A percentile compares a stretch with the other conserved stretches of the same genome.
phyloP scores from a whole-genome alignment of 2,888 invertebrate species.

The Subacronicta megacephala region DNA sequence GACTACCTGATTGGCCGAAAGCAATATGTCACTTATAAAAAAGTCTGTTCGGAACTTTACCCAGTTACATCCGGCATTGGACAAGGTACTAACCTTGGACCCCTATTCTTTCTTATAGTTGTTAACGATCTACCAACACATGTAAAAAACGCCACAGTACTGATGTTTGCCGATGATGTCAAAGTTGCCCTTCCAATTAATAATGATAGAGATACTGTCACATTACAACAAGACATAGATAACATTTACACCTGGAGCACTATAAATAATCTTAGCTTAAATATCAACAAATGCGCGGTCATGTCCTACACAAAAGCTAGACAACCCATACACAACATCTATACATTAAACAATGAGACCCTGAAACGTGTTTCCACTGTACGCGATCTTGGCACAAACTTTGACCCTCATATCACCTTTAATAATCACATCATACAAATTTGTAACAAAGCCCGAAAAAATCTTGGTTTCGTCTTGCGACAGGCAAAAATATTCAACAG shows the following conservation, averaged over 20 bases:
- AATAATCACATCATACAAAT: not conserved
- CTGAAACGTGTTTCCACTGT: not conserved
- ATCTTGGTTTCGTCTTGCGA: slow-evolving; percentile 6
- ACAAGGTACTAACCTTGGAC: slow-evolving; percentile 10
- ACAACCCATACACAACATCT: not conserved
- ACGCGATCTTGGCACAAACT: slow-evolving; percentile 1
- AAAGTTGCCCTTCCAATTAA: slow-evolving; percentile 1
- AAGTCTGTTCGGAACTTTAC: not conserved
- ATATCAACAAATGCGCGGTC: not conserved
- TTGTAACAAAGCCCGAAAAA: slow-evolving; percentile 5
- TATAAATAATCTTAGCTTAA: not conserved
- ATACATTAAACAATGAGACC: not conserved
- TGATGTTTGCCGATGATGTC: slow-evolving; percentile 6
- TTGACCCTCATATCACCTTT: slow-evolving; percentile 3
- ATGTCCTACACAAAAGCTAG: not conserved
- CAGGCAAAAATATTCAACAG: not conserved
- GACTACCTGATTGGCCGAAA: not conserved
- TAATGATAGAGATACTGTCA: too few relatives aligned
- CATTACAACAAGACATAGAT: slow-evolving; percentile 1
- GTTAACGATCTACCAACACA: slow-evolving; percentile 6
- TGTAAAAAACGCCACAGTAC: not conserved
- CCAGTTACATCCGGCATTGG: not conserved
- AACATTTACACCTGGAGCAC: not conserved
- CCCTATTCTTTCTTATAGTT: slow-evolving; percentile 1
- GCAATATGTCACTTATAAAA: slow-evolving; percentile 1